Evolutionary conservation across 2,113 vertebrate species (phyloP).

Genomic region (Saguinus midas): DNA sequence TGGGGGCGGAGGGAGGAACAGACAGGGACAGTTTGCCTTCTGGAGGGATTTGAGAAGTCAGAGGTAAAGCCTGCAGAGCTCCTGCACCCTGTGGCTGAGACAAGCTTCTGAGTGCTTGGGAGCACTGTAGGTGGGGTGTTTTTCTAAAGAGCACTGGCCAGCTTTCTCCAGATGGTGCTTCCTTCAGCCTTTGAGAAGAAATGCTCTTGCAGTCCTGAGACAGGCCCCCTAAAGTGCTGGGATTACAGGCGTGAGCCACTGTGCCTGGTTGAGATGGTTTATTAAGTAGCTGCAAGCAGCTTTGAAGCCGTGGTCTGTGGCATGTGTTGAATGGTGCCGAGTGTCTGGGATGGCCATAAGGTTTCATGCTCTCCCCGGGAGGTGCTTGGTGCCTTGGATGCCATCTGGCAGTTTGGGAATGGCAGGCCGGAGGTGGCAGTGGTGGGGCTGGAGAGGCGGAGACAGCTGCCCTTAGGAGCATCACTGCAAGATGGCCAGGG

Average conservation of each 20-base stretch:
- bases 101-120: accelerated
- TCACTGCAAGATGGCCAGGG: too few relatives aligned
- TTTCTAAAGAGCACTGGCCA: neutral
- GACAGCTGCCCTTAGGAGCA: neutral
- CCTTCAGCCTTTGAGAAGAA: neutral
- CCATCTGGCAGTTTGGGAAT: neutral
- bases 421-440: neutral
- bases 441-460: neutral
- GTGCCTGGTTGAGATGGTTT: neutral
- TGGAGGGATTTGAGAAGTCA: neutral
- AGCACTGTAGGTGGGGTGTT: accelerated
- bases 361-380: neutral
- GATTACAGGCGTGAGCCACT: too few relatives aligned
- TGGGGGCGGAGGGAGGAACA: accelerated
- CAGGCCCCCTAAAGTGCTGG: too few relatives aligned
- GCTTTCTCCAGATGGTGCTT: neutral
- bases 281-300: neutral
- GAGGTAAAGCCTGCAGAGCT: neutral
- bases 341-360: neutral
- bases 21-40: neutral
- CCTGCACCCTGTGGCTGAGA: neutral
- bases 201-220: accelerated
- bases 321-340: neutral
- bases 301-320: neutral
- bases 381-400: neutral